phyloP scores from a whole-genome alignment of 2,113 vertebrate species.

The human (Homo sapiens) region GRCh38 chr6:68409001-68409500 shows the following conservation, averaged over 20 bases:
- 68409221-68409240: background rate
- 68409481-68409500: background rate
- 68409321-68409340: constrained; percentile 30
- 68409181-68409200: background rate
- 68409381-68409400: constrained; percentile 41
- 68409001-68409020: background rate
- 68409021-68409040: background rate
- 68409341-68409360: background rate
- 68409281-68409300: background rate
- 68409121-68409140: background rate
- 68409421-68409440: background rate
- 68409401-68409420: background rate
- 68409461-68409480: background rate
- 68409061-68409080: background rate
- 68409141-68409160: background rate
- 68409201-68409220: background rate
- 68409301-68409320: background rate
- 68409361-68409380: background rate
- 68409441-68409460: background rate
- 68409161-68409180: background rate
- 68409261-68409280: background rate
- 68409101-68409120: background rate
- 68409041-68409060: background rate
- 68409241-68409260: constrained; percentile 31
- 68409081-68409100: background rate